phyloP scores from a whole-genome alignment of 2,113 vertebrate species.

The Acinonyx jubatus region DNA sequence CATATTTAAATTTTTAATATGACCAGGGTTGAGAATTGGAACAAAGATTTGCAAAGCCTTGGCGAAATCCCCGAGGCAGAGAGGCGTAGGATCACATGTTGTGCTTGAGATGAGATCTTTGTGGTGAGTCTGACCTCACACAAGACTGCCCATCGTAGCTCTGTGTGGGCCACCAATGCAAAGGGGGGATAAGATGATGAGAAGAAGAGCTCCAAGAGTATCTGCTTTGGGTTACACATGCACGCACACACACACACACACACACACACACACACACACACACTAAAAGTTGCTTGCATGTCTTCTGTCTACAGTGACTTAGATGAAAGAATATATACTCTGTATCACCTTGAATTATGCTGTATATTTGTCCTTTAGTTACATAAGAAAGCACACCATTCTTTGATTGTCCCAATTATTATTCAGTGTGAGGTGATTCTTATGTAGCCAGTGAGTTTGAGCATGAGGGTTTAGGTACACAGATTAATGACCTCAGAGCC shows the following conservation, averaged over 20 bases:
- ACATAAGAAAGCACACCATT: neutral
- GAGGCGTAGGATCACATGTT: accelerated
- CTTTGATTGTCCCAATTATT: neutral
- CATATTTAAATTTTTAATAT: neutral
- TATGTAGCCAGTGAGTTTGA: neutral
- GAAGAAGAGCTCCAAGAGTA: neutral
- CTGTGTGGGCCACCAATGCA: no score
- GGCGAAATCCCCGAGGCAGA: neutral
- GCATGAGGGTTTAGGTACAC: neutral
- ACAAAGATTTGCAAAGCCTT: neutral
- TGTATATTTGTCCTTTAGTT: neutral
- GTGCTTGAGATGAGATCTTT: neutral
- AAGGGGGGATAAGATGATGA: accelerated
- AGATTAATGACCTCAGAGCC: neutral
- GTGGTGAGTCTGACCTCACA: neutral
- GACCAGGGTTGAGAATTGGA: neutral
- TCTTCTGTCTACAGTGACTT: neutral
- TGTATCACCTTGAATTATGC: neutral
- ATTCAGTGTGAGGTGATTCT: neutral
- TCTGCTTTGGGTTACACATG: neutral
- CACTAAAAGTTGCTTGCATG: neutral
- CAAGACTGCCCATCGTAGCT: no score
- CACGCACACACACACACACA: accelerated
- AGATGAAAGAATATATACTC: neutral
- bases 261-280: neutral